A percentile compares a stretch with the other conserved stretches of the same genome.
These are phyloP conservation scores for Cyanocitta stelleri DNA, from an alignment of 2,113 vertebrate genomes.

Conservation along the genomic window DNA sequence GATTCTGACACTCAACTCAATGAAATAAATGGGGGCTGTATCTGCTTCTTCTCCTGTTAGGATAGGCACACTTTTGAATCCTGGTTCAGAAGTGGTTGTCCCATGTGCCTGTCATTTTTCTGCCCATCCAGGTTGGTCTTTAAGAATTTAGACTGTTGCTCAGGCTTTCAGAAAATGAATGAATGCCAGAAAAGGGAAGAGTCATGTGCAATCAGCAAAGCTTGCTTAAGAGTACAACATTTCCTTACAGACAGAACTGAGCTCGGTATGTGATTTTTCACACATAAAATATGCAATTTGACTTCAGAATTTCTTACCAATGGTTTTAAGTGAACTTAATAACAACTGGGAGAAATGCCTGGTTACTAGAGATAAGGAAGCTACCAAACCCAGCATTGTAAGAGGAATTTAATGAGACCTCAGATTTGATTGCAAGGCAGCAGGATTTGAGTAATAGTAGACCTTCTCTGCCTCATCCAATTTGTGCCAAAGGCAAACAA, in stretches of 20 bases:
- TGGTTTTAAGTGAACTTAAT: background rate
- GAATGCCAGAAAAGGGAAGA: background rate
- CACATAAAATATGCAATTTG: background rate
- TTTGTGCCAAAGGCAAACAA: background rate
- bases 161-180: background rate
- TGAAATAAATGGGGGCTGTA: background rate
- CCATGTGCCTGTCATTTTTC: background rate
- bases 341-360: background rate
- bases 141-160: background rate
- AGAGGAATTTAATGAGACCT: conserved; percentile 6
- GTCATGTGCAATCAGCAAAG: background rate
- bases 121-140: background rate
- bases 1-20: background rate
- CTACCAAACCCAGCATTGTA: background rate
- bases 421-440: background rate
- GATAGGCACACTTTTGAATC: background rate
- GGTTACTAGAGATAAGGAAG: conserved; percentile 22
- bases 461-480: background rate
- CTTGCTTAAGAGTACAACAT: background rate
- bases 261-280: background rate
- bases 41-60: background rate
- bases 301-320: background rate
- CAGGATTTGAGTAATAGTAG: background rate
- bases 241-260: background rate
- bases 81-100: background rate